Conservation (phyloP, 2,113 vertebrate species). For the Falco punctatus region DNA sequence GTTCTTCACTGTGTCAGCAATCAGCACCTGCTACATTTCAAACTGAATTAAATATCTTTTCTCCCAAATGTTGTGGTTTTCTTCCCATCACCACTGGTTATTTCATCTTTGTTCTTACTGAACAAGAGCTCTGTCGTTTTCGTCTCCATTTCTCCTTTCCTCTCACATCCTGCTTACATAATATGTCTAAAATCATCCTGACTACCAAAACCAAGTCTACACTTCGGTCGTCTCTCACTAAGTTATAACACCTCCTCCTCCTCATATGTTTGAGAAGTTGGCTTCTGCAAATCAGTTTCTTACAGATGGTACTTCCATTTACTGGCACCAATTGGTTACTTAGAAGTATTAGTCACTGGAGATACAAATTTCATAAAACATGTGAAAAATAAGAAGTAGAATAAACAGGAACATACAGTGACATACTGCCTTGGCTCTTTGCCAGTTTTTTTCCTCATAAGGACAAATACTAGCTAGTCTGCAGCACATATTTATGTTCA, state of each 20-base stretch:
- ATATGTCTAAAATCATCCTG: slow-evolving; percentile 42
- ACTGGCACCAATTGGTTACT: slow-evolving; percentile 57
- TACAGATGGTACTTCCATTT: slow-evolving; percentile 61
- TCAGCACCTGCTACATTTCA: not conserved
- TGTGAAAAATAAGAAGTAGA: slow-evolving; percentile 58
- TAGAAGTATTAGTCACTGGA: slow-evolving; percentile 60
- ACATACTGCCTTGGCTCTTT: slow-evolving; percentile 30
- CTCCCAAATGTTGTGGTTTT: not conserved
- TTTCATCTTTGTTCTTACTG: not conserved
- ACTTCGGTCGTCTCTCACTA: slow-evolving; percentile 54
- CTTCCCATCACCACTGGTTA: not conserved
- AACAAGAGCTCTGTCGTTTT: not conserved
- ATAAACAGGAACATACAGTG: slow-evolving; percentile 64
- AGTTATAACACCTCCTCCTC: slow-evolving; percentile 66
- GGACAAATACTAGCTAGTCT: slow-evolving; percentile 5
- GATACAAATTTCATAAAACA: slow-evolving; percentile 55
- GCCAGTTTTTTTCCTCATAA: not conserved
- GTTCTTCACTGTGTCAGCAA: not conserved
- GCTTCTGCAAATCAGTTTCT: slow-evolving; percentile 40
- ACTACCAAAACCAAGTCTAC: slow-evolving; percentile 49
- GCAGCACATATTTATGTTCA: not conserved
- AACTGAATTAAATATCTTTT: not conserved
- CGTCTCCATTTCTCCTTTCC: not conserved
- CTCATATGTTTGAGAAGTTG: slow-evolving; percentile 56
- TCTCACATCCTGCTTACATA: slow-evolving; percentile 46